Evolutionary conservation across 2,888 invertebrate genomes (phyloP).

Genomic region (Sinotaia quadrata): DNA sequence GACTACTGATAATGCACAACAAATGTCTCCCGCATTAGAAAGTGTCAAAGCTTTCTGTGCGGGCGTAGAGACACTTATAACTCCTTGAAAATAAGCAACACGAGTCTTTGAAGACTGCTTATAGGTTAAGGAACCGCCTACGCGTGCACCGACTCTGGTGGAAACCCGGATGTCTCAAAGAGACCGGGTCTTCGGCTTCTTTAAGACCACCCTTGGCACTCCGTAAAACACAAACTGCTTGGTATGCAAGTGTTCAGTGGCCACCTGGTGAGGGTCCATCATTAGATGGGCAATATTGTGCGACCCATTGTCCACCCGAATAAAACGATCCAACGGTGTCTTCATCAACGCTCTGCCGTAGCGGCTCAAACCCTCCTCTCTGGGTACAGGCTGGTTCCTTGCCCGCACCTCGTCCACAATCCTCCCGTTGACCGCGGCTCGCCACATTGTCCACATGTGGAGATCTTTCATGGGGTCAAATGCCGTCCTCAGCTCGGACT

Average conservation of each 20-base stretch:
- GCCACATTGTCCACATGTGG: conserved; percentile 47
- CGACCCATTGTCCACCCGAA: conserved; percentile 28
- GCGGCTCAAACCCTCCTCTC: conserved; percentile 14
- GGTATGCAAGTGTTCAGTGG: conserved; percentile 24
- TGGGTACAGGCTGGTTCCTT: not conserved
- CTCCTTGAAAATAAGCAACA: too few relatives aligned
- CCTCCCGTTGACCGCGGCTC: conserved; percentile 42
- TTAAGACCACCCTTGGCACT: conserved; percentile 33
- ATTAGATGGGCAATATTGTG: conserved; percentile 22
- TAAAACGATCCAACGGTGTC: conserved; percentile 35
- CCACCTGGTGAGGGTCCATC: conserved; percentile 28
- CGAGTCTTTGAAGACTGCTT: too few relatives aligned
- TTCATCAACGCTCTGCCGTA: conserved; percentile 33
- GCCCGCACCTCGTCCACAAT: conserved; percentile 39
- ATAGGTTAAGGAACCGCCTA: too few relatives aligned
- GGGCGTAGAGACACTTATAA: too few relatives aligned
- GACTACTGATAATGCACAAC: too few relatives aligned
- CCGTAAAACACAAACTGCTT: conserved; percentile 41
- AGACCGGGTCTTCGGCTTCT: conserved; percentile 21
- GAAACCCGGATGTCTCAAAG: too few relatives aligned
- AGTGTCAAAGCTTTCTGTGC: too few relatives aligned
- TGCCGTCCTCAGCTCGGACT: conserved; percentile 26
- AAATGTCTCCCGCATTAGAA: too few relatives aligned
- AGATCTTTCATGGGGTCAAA: conserved; percentile 43
- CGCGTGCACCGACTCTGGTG: too few relatives aligned